A percentile compares a stretch with the other conserved stretches of the same genome.
Conservation (phyloP, 2,797 vertebrate genomes). For the Vireo griseus region DNA sequence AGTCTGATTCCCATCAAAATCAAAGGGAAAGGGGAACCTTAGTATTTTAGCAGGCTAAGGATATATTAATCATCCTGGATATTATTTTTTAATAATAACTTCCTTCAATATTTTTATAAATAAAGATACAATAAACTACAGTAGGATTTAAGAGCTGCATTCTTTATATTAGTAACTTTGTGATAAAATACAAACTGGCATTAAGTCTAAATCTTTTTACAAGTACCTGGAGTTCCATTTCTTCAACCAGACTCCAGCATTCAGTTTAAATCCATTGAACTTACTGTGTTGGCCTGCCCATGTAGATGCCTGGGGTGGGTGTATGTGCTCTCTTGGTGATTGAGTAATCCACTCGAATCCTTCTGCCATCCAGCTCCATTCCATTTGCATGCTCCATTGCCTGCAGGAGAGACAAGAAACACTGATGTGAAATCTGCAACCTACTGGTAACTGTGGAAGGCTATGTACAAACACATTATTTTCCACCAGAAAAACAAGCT, state of each 20-base stretch:
- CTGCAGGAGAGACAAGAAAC: constrained; percentile 63
- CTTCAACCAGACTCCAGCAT: neutral
- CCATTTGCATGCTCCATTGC: constrained; percentile 92
- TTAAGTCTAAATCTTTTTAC: neutral
- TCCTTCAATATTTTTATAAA: neutral
- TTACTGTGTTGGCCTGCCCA: constrained; percentile 93
- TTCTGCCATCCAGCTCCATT: constrained; percentile 92
- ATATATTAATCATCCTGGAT: neutral
- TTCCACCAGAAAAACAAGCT: neutral
- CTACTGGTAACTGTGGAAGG: neutral
- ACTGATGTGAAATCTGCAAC: neutral
- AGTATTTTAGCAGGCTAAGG: neutral
- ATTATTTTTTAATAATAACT: neutral
- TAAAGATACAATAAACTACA: neutral
- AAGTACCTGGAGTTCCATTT: neutral
- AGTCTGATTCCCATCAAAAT: neutral
- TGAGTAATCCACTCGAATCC: constrained; percentile 91
- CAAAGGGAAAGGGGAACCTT: neutral
- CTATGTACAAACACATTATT: neutral
- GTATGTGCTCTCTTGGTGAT: constrained; percentile 94
- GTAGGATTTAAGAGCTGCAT: neutral
- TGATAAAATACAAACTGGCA: neutral
- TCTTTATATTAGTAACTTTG: neutral
- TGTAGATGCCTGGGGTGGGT: constrained; percentile 93
- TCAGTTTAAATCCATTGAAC: constrained; percentile 16